These are phyloP conservation scores for Balaenoptera acutorostrata DNA, from an alignment of 2,113 vertebrate genomes.

Conservation along the genomic window DNA sequence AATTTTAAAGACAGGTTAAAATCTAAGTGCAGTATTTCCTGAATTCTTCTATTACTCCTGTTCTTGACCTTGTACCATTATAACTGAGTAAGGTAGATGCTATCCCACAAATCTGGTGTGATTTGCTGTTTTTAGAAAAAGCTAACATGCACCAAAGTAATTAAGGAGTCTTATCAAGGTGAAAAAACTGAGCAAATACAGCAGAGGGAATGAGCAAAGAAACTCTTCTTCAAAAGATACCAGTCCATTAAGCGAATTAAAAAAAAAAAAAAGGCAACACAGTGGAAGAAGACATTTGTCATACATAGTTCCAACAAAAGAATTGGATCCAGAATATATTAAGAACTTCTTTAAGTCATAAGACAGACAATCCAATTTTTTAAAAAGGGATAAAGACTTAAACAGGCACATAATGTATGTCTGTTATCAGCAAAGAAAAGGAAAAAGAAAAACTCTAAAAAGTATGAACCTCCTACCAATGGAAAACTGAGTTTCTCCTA, in stretches of 20 bases:
- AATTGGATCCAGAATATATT: not conserved
- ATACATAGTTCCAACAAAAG: not conserved
- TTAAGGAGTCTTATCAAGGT: not conserved
- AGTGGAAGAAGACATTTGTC: not conserved
- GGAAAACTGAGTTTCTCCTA: not conserved
- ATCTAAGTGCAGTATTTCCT: not conserved
- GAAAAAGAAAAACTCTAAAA: not conserved
- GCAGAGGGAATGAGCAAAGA: not conserved
- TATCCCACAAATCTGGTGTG: not conserved
- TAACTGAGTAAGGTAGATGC: not conserved
- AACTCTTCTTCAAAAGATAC: not conserved
- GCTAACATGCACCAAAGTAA: not conserved
- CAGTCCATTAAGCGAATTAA: not conserved
- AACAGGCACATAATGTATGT: not conserved
- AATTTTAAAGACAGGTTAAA: not conserved
- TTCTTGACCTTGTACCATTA: not conserved
- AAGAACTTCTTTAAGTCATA: not conserved
- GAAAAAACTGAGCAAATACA: not conserved
- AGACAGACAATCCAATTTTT: not conserved
- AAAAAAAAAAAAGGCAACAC: not conserved
- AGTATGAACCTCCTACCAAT: not conserved
- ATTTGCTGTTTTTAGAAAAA: not conserved
- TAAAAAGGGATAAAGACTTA: not conserved
- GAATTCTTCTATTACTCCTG: not conserved
- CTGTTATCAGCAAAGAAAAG: not conserved